Conservation (phyloP, 2,113 vertebrate genomes). For the Hoplias malabaricus region DNA sequence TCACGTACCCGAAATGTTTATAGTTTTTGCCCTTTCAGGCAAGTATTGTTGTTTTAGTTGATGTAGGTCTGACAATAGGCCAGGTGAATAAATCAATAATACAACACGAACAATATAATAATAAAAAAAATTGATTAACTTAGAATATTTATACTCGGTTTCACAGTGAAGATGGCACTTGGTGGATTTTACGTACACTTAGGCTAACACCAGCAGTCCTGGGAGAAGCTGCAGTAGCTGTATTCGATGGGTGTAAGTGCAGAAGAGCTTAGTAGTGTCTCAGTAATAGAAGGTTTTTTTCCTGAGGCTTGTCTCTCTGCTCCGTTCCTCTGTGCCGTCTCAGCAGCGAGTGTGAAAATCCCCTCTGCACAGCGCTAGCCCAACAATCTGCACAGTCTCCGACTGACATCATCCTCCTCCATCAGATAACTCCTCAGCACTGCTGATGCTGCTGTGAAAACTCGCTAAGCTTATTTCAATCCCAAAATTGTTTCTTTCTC, state of each 20-base stretch:
- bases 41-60: too few relatives aligned
- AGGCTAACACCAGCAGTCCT: not conserved
- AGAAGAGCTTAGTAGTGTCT: not conserved
- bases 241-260: not conserved
- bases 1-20: too few relatives aligned
- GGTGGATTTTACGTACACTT: not conserved
- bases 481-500: not conserved
- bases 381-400: not conserved
- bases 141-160: too few relatives aligned
- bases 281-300: not conserved
- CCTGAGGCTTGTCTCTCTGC: not conserved
- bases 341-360: constrained; percentile 30
- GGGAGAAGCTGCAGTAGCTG: not conserved
- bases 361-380: not conserved
- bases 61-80: too few relatives aligned
- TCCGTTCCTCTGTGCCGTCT: constrained; percentile 11
- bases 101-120: too few relatives aligned
- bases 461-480: not conserved
- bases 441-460: not conserved
- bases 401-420: not conserved
- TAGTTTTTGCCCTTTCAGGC: too few relatives aligned
- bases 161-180: too few relatives aligned
- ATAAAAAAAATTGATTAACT: too few relatives aligned
- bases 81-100: too few relatives aligned
- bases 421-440: not conserved